Evolutionary conservation across 2,113 vertebrate species (phyloP).

Genomic region (Pluvialis apricaria): DNA sequence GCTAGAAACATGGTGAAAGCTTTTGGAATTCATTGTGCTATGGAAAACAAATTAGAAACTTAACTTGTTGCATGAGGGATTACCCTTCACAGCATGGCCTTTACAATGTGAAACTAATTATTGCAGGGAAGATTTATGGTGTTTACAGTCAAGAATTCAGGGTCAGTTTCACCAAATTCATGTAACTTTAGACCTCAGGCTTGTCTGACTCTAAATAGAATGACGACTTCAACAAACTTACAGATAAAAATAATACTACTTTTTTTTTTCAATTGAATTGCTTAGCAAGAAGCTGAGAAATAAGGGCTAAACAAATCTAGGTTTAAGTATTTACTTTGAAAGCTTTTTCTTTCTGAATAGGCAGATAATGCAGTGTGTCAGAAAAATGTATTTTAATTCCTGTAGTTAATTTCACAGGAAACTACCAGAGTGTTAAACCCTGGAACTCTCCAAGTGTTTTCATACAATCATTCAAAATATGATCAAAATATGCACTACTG

Average conservation of each 20-base stretch:
- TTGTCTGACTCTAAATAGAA: conserved; percentile 33
- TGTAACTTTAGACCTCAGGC: conserved; percentile 48
- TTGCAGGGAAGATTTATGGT: conserved; percentile 63
- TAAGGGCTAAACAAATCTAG: neutral
- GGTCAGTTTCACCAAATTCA: conserved; percentile 65
- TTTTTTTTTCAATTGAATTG: neutral
- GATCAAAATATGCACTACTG: neutral
- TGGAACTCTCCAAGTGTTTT: neutral
- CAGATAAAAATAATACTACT: conserved; percentile 1
- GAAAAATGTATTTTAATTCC: neutral
- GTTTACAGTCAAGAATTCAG: conserved; percentile 68
- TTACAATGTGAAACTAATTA: conserved; percentile 70
- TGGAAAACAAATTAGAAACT: conserved; percentile 68
- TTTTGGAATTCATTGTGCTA: conserved; percentile 61
- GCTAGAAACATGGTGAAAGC: conserved; percentile 56
- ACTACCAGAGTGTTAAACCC: neutral
- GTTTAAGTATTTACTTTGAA: neutral
- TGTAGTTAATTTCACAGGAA: neutral
- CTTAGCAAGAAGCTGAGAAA: neutral
- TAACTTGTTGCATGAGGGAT: conserved; percentile 68
- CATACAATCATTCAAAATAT: neutral
- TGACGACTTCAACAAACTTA: neutral
- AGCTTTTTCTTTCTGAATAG: neutral
- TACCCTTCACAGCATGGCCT: conserved; percentile 63
- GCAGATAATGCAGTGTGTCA: neutral